Evolutionary conservation across 2,888 invertebrate species (phyloP), one percentile per base, ranked within the genome.

Genomic region (Chydorus sphaericus): DNA sequence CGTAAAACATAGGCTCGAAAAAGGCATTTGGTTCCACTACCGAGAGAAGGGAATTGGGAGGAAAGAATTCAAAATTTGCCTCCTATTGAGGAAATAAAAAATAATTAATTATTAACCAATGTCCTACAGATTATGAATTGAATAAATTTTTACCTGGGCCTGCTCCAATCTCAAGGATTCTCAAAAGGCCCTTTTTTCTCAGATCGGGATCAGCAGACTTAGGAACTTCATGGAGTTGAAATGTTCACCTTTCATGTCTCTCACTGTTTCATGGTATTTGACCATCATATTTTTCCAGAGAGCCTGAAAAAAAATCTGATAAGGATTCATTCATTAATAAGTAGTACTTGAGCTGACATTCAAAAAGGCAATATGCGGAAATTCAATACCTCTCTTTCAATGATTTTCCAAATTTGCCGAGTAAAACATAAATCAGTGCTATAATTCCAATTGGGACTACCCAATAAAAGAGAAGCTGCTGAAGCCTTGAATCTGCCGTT

Each of bases 11-110:
- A 1, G 37, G 48, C 44, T 59, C 56, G 56, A 63, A 63, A 39
- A 60, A 58, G 4, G 59, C 55, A 54, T 64, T 64, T 4, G 61
- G 60, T 44, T 64, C 64, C 26, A 64, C 56, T 16, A 59, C 60
- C 2, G 60, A 60, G 14, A 63, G 59, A 14, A 48, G 54, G 3
- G 58, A 58, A 36, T 62, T 62, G 14, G 60, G 56, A 23, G 64
- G 64, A 55, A 62, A 64, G 52, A 54, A 62, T 10, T 54, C 54
- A 23, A 63, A 59, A 58, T 63, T 63, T 14, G 58, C 59, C 8
- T 63, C 63, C 57, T 38, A 2, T 44, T 8, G 23, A 29, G 36
- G 20, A 37, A 3, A 33, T n/a, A 31, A 37, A n/a, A 14, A 29
- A 28, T 23, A 14, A 3, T 5, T 38, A 7, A 39, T 39, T n/a